Percentiles rank a stretch among this genome's conserved stretches.
Evolutionary conservation across 1,140 invertebrate species (phyloP).

Genomic region (Eubasilissa regina): DNA sequence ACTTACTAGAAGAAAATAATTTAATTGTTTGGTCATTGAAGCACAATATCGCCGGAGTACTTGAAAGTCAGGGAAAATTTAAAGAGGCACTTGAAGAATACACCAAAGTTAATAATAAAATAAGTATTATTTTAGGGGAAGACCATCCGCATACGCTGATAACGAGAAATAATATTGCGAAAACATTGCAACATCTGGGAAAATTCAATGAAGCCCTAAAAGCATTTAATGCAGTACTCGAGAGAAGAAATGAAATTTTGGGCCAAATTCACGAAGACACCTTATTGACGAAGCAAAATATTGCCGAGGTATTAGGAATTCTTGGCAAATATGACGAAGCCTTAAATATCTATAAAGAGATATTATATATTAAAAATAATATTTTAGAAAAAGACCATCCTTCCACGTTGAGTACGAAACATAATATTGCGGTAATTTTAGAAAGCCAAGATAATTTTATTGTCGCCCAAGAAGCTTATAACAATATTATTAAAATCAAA

Average conservation of each 20-base stretch:
- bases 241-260: background rate
- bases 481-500: background rate
- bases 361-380: background rate
- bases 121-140: background rate
- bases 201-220: background rate
- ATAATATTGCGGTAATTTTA: background rate
- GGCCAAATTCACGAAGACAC: background rate
- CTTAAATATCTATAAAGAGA: background rate
- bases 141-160: background rate
- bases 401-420: background rate
- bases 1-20: background rate
- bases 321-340: background rate
- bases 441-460: background rate
- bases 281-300: too few species aligned
- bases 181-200: background rate
- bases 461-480: background rate
- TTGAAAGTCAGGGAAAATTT: conserved; percentile 2
- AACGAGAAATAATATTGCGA: background rate
- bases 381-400: background rate
- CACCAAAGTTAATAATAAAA: background rate
- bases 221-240: background rate
- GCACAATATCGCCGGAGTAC: background rate
- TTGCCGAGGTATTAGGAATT: too few species aligned
- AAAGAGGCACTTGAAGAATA: background rate
- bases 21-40: background rate